Evolutionary conservation across 2,113 vertebrate genomes (phyloP).

Genomic region (Gadus macrocephalus): DNA sequence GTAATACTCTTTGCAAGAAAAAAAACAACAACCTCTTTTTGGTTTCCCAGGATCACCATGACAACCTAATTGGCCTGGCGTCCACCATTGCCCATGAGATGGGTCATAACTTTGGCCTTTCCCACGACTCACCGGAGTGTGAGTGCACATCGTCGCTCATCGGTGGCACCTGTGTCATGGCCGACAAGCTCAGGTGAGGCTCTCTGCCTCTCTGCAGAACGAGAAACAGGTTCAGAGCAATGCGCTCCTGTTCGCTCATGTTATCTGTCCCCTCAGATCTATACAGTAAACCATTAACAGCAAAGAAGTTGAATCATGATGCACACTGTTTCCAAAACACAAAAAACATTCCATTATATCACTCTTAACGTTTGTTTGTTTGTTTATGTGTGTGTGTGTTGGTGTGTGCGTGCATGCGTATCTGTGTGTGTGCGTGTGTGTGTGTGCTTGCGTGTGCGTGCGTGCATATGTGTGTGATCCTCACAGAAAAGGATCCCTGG

Average conservation of each 20-base stretch:
- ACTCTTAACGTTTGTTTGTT: too few relatives aligned
- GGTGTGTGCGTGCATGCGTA: too few relatives aligned
- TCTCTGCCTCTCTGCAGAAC: background rate
- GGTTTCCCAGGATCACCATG: constrained; percentile 75
- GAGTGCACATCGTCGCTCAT: constrained; percentile 52
- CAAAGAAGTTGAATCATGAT: too few relatives aligned
- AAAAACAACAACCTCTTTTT: background rate
- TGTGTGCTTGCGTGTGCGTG: too few relatives aligned
- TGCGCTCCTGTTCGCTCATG: background rate
- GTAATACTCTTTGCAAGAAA: too few relatives aligned
- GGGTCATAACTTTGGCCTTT: constrained; percentile 91
- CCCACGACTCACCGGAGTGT: constrained; percentile 76
- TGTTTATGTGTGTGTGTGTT: too few relatives aligned
- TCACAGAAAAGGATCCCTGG: constrained; percentile 33
- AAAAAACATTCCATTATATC: too few relatives aligned
- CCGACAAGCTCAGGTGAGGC: constrained; percentile 73
- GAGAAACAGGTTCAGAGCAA: background rate
- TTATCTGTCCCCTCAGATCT: background rate
- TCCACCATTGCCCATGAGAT: constrained; percentile 91
- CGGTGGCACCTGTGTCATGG: constrained; percentile 80
- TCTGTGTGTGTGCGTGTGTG: too few relatives aligned
- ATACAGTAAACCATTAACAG: too few relatives aligned
- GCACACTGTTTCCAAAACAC: too few relatives aligned
- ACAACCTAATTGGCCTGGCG: constrained; percentile 71
- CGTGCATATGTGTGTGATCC: background rate